Conservation (phyloP, 1,140 invertebrate genomes). For the Drosophila funebris region DNA sequence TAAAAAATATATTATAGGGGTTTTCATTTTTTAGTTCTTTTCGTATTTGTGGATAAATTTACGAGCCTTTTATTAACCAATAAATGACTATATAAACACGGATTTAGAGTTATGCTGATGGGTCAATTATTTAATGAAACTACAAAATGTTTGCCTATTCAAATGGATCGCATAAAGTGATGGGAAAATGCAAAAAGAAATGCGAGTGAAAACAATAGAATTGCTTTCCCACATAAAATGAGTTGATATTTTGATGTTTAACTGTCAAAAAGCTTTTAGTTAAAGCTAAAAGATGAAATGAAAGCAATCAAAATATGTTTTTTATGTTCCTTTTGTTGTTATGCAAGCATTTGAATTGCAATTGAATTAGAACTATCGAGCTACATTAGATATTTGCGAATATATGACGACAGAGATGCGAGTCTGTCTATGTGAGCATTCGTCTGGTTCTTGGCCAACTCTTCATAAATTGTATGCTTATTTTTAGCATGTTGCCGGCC, state of each 20-base stretch:
- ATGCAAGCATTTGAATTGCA: slow-evolving; percentile 9
- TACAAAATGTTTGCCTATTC: slow-evolving; percentile 22
- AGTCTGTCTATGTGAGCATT: background rate
- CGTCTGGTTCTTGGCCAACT: slow-evolving; percentile 14
- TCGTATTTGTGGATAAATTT: slow-evolving; percentile 22
- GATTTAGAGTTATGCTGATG: slow-evolving; percentile 49
- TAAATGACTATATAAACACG: slow-evolving; percentile 43
- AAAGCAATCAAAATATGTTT: slow-evolving; percentile 17
- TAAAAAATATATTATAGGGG: slow-evolving; percentile 38
- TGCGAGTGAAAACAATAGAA: slow-evolving; percentile 1
- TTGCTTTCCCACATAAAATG: slow-evolving; percentile 25
- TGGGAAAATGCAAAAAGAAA: background rate
- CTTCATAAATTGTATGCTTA: slow-evolving; percentile 59
- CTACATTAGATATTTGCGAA: background rate
- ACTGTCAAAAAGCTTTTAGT: slow-evolving; percentile 74
- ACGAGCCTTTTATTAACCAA: slow-evolving; percentile 61
- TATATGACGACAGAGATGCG: background rate
- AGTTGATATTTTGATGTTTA: slow-evolving; percentile 51
- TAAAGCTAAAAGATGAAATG: background rate
- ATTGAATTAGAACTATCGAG: slow-evolving; percentile 8
- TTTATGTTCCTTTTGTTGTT: slow-evolving; percentile 7
- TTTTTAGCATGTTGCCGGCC: slow-evolving; percentile 54
- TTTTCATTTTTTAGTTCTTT: slow-evolving; percentile 1
- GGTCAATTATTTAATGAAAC: slow-evolving; percentile 46
- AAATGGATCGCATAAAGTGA: slow-evolving; percentile 53